Conservation (phyloP, 2,113 vertebrate genomes). For the Nothocercus nigrocapillus region DNA sequence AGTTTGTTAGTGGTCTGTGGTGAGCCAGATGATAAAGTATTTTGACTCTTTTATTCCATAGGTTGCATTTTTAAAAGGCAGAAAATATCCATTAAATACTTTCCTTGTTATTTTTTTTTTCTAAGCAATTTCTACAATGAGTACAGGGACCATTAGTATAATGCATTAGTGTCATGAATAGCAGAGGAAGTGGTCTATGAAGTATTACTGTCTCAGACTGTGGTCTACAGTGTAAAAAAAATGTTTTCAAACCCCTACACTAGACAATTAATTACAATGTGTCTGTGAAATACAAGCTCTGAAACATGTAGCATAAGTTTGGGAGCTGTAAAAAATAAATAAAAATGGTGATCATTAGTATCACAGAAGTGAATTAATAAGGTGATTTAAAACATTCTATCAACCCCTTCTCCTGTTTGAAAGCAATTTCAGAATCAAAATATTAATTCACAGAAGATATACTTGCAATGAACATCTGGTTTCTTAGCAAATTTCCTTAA, state of each 20-base stretch:
- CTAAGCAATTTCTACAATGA: background rate
- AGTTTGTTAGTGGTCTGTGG: background rate
- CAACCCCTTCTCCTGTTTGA: background rate
- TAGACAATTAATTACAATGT: background rate
- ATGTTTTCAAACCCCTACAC: background rate
- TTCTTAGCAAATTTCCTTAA: background rate
- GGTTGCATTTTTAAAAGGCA: background rate
- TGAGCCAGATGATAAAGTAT: background rate
- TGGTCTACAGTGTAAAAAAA: background rate
- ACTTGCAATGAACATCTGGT: background rate
- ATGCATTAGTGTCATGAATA: background rate
- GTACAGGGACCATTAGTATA: background rate
- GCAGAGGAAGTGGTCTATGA: background rate
- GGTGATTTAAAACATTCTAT: background rate
- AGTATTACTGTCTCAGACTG: background rate
- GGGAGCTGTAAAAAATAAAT: background rate
- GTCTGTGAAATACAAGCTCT: background rate
- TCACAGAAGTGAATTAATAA: background rate
- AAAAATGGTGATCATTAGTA: background rate
- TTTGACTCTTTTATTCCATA: background rate
- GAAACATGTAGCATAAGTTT: background rate
- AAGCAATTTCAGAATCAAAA: background rate
- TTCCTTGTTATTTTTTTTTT: background rate
- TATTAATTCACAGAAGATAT: background rate
- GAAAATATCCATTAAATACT: background rate